phyloP scores from a whole-genome alignment of 2,113 vertebrate species.

The Mugil cephalus region DNA sequence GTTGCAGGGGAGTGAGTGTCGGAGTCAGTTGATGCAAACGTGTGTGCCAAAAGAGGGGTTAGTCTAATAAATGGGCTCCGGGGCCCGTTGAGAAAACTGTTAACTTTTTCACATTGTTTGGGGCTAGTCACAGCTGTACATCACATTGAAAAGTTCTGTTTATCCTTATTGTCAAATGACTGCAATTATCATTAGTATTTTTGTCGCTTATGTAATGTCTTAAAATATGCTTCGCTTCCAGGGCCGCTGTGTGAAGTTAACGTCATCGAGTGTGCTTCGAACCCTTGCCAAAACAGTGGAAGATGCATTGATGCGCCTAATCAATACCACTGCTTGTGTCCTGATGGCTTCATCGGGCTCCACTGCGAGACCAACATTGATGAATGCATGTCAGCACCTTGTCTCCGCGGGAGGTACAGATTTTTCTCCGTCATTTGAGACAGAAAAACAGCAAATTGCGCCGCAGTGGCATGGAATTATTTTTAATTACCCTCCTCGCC shows the following conservation, averaged over 20 bases:
- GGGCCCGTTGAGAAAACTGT: too few relatives aligned
- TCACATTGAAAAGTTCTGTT: neutral
- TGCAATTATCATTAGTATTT: neutral
- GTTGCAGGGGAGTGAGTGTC: too few relatives aligned
- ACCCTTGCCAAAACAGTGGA: constrained; percentile 84
- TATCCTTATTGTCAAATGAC: neutral
- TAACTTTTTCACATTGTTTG: too few relatives aligned
- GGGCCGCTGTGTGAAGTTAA: constrained; percentile 83
- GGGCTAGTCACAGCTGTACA: too few relatives aligned
- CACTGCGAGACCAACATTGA: constrained; percentile 85
- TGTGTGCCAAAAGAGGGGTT: too few relatives aligned
- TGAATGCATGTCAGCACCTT: constrained; percentile 86
- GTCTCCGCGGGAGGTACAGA: constrained; percentile 88
- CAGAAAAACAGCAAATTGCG: constrained; percentile 48
- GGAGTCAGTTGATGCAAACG: too few relatives aligned
- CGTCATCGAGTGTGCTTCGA: constrained; percentile 84
- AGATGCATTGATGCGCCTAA: constrained; percentile 78
- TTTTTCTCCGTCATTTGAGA: constrained; percentile 39
- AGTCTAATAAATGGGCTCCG: too few relatives aligned
- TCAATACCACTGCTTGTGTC: constrained; percentile 84
- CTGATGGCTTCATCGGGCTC: constrained; percentile 80
- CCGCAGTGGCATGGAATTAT: constrained; percentile 70
- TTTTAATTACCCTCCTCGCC: constrained; percentile 80
- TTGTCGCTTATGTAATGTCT: constrained; percentile 11
- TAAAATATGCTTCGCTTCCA: constrained; percentile 61